These are phyloP conservation scores for Cryptoprocta ferox DNA, from an alignment of 2,797 vertebrate genomes.

Conservation along the genomic window DNA sequence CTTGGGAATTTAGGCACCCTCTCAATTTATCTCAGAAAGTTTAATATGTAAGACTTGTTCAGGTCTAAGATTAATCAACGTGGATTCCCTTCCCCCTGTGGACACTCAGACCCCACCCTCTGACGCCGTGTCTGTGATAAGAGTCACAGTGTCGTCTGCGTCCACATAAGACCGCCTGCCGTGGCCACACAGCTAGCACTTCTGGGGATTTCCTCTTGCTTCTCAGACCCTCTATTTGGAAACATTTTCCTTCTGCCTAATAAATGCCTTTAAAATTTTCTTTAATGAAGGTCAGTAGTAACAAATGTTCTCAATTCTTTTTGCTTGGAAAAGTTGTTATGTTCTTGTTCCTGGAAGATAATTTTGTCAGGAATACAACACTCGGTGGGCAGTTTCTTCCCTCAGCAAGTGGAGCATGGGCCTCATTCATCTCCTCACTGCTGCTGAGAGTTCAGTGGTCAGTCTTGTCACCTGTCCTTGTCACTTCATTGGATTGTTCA, in stretches of 20 bases:
- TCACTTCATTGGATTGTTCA: accelerated
- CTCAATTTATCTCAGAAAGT: not conserved
- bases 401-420: not conserved
- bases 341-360: not conserved
- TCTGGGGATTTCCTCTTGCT: too few relatives aligned
- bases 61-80: not conserved
- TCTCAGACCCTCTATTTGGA: not conserved
- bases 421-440: accelerated
- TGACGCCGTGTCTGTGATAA: accelerated
- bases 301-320: not conserved
- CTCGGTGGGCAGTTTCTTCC: too few relatives aligned
- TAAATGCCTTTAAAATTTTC: too few relatives aligned
- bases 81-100: not conserved
- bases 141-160: too few relatives aligned
- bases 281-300: not conserved
- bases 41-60: not conserved
- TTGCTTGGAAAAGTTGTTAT: too few relatives aligned
- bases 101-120: accelerated
- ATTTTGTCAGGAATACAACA: not conserved
- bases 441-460: not conserved
- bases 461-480: too few relatives aligned
- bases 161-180: not conserved
- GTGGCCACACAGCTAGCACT: too few relatives aligned
- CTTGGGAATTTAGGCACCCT: not conserved
- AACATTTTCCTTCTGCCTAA: not conserved